phyloP scores from a whole-genome alignment of 1,140 invertebrate genomes.

The Ceratitis capitata region DNA sequence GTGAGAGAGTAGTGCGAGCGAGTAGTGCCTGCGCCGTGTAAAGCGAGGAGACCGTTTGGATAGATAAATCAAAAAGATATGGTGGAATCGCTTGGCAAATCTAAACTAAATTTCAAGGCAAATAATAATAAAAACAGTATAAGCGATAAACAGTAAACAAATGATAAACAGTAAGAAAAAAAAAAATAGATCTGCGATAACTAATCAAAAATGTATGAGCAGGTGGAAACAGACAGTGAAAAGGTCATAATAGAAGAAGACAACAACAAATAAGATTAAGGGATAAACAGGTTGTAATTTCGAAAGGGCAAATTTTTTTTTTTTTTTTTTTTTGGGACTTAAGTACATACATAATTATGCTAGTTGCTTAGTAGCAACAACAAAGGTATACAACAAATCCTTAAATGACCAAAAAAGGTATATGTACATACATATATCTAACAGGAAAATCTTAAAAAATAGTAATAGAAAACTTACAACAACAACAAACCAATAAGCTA shows the following conservation, averaged over 20 bases:
- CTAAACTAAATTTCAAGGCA: not conserved
- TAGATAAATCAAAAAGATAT: not conserved
- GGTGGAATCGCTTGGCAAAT: slow-evolving; percentile 6
- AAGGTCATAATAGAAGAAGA: not conserved
- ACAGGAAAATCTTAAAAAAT: not conserved
- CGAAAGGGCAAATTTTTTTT: too few relatives aligned
- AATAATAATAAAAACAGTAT: not conserved
- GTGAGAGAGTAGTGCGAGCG: not conserved
- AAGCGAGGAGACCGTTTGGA: not conserved
- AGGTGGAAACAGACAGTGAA: not conserved
- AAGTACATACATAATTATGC: too few relatives aligned
- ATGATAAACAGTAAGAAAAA: not conserved
- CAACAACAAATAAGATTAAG: not conserved
- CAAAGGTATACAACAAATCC: too few relatives aligned
- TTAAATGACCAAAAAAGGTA: not conserved
- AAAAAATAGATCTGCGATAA: not conserved
- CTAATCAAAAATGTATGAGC: not conserved
- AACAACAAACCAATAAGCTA: not conserved
- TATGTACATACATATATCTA: too few relatives aligned
- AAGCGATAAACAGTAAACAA: not conserved
- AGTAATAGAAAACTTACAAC: not conserved
- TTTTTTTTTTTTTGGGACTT: too few relatives aligned
- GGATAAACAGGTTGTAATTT: not conserved
- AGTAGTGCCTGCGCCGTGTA: not conserved
- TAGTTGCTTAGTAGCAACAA: too few relatives aligned